Base-by-base conservation (phyloP, 2,888 invertebrate genomes). In the Eristalis pertinax region DNA sequence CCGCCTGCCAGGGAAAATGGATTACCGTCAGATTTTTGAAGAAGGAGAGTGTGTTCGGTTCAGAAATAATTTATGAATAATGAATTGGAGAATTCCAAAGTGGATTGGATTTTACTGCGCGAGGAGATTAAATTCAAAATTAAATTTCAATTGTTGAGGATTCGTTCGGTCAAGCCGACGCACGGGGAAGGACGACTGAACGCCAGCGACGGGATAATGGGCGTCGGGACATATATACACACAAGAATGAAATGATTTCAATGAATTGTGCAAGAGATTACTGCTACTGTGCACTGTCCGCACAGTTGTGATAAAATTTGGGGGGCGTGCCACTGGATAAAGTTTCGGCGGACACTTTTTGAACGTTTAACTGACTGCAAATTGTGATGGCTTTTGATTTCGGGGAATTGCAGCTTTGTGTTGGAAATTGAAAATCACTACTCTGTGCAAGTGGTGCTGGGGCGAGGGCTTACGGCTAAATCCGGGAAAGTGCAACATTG, bases 41-140 rank as follows among this genome's bases (percentile, higher is more conserved):
- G 32, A 7, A 4, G 65, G 38, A 56, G 63, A 74, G 67, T 76
- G 29, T 67, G 22, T 32, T 32, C 41, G 76, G 76, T 58, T 72
- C 67, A 29, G 72, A 77, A 73, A 81, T 85, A 81, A 85, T 85
- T 80, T 85, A 76, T 81, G 84, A 81, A 85, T 85, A 81, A 85
- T 85, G 81, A 85, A 85, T 81, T 68, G 84, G 58, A 67, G 67
- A 50, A 70, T 64, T 58, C 43, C 68, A 43, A 81, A 82, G 81
- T 85, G 76, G 72, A 77, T 73, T 81, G 76, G 69, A 85, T 77
- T 77, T 81, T 32, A 68, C 73, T 64, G 64, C 29, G 73, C 64
- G 73, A 58, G 58, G 72, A 72, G 85, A 85, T 82, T 77, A 82
- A 85, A 85, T 82, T 73, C 50, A 65, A 77, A 74, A 82, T 81